phyloP scores from a whole-genome alignment of 2,797 vertebrate species.

The Danionella dracula region DNA sequence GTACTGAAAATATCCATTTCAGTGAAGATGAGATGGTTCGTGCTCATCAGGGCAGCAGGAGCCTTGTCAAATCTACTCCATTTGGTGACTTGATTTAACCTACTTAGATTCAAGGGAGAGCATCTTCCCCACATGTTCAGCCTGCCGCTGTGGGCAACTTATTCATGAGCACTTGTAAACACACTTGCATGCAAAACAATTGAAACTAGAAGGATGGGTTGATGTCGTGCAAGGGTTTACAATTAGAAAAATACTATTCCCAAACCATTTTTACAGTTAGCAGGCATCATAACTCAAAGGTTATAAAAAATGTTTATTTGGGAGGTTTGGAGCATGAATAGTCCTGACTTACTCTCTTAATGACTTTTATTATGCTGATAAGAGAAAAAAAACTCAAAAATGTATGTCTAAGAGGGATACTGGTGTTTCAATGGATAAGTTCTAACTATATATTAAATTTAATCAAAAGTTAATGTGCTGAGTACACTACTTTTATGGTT shows the following conservation, averaged over 20 bases:
- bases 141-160: constrained; percentile 20
- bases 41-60: constrained; percentile 20
- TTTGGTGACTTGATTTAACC: constrained; percentile 45
- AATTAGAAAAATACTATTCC: background rate
- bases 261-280: background rate
- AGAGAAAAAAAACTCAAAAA: no score
- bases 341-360: no score
- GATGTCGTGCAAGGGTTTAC: background rate
- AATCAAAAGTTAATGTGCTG: no score
- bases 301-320: no score
- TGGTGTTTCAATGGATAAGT: no score
- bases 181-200: constrained; percentile 6
- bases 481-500: no score
- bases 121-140: constrained; percentile 27
- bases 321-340: no score
- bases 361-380: no score
- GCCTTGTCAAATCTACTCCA: constrained; percentile 42
- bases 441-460: no score
- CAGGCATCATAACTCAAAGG: no score
- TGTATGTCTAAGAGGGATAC: no score
- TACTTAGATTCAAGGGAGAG: constrained; percentile 29
- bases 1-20: constrained; percentile 39
- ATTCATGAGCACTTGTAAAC: constrained; percentile 41
- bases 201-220: background rate
- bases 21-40: constrained; percentile 28